These are phyloP conservation scores for Typhlichthys subterraneus DNA, from an alignment of 2,797 vertebrate genomes.

Conservation along the genomic window DNA sequence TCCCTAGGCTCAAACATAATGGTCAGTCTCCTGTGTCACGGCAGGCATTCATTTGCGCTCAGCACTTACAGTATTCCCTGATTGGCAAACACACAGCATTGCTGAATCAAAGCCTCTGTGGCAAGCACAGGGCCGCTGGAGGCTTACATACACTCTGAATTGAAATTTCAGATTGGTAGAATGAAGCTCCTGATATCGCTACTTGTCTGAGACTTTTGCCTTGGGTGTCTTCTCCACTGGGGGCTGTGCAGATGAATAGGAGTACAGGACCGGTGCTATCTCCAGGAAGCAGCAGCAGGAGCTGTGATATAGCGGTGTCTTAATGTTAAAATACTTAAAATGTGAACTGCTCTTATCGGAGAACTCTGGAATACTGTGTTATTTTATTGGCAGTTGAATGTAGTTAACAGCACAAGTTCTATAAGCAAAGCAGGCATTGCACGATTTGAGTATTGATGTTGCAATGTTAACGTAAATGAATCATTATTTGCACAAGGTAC, in stretches of 20 bases:
- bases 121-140: slow-evolving; percentile 26
- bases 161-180: slow-evolving; percentile 47
- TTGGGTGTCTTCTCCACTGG: slow-evolving; percentile 25
- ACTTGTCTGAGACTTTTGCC: slow-evolving; percentile 27
- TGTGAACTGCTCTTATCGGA: slow-evolving; percentile 12
- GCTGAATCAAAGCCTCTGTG: slow-evolving; percentile 39
- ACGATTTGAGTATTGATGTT: not conserved
- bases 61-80: slow-evolving; percentile 32
- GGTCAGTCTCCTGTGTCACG: slow-evolving; percentile 13
- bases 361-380: slow-evolving; percentile 26
- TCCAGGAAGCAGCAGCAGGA: slow-evolving; percentile 22
- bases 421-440: slow-evolving; percentile 14
- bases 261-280: slow-evolving; percentile 24
- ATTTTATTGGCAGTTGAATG: slow-evolving; percentile 26
- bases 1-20: slow-evolving; percentile 15
- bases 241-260: slow-evolving; percentile 5
- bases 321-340: slow-evolving; percentile 11
- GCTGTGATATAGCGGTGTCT: not conserved
- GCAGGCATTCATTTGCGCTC: slow-evolving; percentile 6
- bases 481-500: no score
- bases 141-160: slow-evolving; percentile 37
- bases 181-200: slow-evolving; percentile 22
- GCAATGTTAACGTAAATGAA: no score
- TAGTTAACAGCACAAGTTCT: slow-evolving; percentile 27
- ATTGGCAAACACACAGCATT: slow-evolving; percentile 41